Conservation (phyloP, 2,797 vertebrate genomes). For the Anas flavirostris region DNA sequence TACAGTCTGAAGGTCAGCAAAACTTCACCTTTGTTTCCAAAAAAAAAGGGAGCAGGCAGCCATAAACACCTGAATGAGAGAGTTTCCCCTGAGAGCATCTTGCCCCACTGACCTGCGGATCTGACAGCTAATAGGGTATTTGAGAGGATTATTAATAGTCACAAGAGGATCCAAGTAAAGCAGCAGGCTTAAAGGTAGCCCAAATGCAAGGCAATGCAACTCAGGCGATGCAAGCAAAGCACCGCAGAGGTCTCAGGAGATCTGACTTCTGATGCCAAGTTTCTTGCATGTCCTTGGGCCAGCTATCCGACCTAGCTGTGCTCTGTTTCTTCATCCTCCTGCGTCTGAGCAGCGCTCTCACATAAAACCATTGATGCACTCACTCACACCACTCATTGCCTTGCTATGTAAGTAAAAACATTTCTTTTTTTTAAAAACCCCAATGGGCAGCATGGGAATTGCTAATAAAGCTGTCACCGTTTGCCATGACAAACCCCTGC, state of each 20-base stretch:
- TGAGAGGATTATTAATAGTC: not conserved
- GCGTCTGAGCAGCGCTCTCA: not conserved
- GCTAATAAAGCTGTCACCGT: not conserved
- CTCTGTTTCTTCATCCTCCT: not conserved
- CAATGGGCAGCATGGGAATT: not conserved
- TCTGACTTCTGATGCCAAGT: not conserved
- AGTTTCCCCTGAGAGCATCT: not conserved
- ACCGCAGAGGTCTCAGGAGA: not conserved
- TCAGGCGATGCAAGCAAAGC: not conserved
- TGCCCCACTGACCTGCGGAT: not conserved
- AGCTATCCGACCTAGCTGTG: not conserved
- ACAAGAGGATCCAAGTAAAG: not conserved
- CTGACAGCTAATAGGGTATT: not conserved
- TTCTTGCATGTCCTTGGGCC: not conserved
- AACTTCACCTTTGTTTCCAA: not conserved
- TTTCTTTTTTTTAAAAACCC: not conserved
- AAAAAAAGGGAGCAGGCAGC: not conserved
- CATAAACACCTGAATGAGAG: not conserved
- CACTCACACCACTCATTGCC: not conserved
- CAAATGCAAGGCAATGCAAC: not conserved
- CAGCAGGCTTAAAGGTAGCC: not conserved
- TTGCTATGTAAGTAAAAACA: no score
- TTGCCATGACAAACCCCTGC: not conserved
- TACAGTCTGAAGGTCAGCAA: not conserved
- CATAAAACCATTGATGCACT: not conserved